phyloP scores from a whole-genome alignment of 2,797 vertebrate species.

The Gephyroberyx darwinii region DNA sequence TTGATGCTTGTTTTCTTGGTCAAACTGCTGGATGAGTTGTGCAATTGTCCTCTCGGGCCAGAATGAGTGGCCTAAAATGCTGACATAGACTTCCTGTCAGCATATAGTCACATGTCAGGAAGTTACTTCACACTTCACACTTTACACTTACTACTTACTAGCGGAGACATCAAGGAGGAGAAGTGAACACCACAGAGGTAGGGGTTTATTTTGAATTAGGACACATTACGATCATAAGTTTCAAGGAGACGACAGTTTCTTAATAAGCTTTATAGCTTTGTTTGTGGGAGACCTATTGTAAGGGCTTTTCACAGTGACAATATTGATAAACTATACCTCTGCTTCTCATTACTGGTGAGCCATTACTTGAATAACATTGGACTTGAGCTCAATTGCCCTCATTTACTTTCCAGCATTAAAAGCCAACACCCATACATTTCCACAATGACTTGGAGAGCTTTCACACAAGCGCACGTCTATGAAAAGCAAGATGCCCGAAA shows the following conservation, averaged over 20 bases:
- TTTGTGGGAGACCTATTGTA: background rate
- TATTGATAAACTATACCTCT: slow-evolving; percentile 3
- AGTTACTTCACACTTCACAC: slow-evolving; percentile 63
- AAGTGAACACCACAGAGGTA: slow-evolving; percentile 54
- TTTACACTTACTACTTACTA: too few relatives aligned
- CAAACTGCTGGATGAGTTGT: slow-evolving; percentile 52
- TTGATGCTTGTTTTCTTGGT: slow-evolving; percentile 47
- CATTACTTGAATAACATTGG: background rate
- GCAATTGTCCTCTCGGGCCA: slow-evolving; percentile 56
- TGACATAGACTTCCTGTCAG: slow-evolving; percentile 80
- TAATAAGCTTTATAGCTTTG: background rate
- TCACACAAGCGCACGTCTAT: slow-evolving; percentile 64
- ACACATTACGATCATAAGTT: background rate
- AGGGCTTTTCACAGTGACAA: background rate
- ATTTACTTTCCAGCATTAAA: background rate
- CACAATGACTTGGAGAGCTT: slow-evolving; percentile 70
- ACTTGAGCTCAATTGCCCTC: slow-evolving; percentile 1
- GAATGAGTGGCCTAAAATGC: slow-evolving; percentile 63
- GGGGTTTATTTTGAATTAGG: slow-evolving; percentile 17
- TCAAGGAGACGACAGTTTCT: background rate
- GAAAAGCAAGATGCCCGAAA: slow-evolving; percentile 63
- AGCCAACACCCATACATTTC: background rate
- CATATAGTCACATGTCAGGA: slow-evolving; percentile 76
- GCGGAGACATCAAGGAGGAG: slow-evolving; percentile 35
- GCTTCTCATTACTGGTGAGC: slow-evolving; percentile 3